These are phyloP conservation scores for Dugesia japonica DNA, from an alignment of 2,888 invertebrate genomes.

Conservation along the genomic window DNA sequence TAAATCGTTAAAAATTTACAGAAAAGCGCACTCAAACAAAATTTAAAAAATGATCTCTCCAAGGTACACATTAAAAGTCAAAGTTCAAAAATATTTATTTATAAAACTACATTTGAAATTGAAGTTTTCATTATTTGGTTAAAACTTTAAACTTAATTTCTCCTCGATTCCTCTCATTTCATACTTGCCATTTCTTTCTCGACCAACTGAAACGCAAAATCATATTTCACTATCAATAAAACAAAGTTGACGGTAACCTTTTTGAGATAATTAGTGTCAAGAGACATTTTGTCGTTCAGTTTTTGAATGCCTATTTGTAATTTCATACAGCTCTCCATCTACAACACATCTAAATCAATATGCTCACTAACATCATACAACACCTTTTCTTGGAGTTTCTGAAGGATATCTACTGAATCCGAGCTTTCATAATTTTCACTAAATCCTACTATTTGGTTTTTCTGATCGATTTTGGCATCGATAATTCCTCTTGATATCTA, in stretches of 20 bases:
- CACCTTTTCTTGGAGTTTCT: background rate
- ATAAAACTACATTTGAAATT: background rate
- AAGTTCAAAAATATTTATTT: too few relatives aligned
- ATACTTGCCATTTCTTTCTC: conserved; percentile 7
- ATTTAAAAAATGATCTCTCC: too few relatives aligned
- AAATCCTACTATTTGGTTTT: background rate
- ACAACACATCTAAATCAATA: too few relatives aligned
- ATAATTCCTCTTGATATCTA: background rate
- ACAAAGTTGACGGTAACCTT: background rate
- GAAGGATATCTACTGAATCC: background rate
- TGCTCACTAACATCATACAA: too few relatives aligned
- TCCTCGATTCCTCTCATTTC: background rate
- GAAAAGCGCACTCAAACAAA: too few relatives aligned
- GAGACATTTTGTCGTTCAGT: conserved; percentile 3
- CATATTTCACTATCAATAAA: background rate
- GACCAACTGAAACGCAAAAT: background rate
- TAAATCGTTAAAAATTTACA: too few relatives aligned
- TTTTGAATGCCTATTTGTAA: background rate
- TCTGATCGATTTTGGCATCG: conserved; percentile 8
- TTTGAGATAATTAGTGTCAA: background rate
- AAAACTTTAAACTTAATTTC: background rate
- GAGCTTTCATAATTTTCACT: conserved; percentile 10
- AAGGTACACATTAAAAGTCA: too few relatives aligned
- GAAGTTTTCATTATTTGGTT: too few relatives aligned
- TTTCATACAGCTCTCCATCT: background rate